Percentiles rank a stretch among this genome's conserved stretches.
Evolutionary conservation across 1,140 invertebrate species (phyloP).

Genomic region (Drosophila asahinai): DNA sequence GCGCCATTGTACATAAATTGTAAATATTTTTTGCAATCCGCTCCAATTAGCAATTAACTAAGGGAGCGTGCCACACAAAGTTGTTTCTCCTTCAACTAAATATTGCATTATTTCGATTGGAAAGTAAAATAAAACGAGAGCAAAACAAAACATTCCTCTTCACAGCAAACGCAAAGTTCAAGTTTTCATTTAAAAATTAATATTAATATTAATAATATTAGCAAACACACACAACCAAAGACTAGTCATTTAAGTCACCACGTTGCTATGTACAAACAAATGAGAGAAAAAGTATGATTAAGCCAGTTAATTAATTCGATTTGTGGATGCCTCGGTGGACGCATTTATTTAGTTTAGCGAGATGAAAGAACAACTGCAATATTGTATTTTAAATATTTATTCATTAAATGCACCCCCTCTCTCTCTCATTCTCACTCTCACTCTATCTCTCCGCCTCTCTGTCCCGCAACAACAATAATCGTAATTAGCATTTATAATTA

Average conservation of each 20-base stretch:
- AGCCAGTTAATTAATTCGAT: constrained; percentile 55
- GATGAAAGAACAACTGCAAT: constrained; percentile 70
- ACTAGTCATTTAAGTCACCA: constrained; percentile 79
- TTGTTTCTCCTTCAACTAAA: constrained; percentile 63
- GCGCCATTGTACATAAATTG: constrained; percentile 68
- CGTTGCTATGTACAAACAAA: constrained; percentile 77
- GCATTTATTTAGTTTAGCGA: constrained; percentile 58
- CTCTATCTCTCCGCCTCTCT: constrained; percentile 19
- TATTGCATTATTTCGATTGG: constrained; percentile 37
- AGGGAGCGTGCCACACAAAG: constrained; percentile 54
- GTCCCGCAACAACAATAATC: constrained; percentile 57
- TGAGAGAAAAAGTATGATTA: constrained; percentile 40
- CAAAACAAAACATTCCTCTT: constrained; percentile 68
- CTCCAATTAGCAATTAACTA: constrained; percentile 73
- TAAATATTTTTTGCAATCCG: constrained; percentile 58
- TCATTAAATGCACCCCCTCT: constrained; percentile 63
- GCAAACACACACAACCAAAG: constrained; percentile 69
- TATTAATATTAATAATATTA: constrained; percentile 20
- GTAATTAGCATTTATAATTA: constrained; percentile 74
- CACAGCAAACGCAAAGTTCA: constrained; percentile 67
- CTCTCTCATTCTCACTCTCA: constrained; percentile 19
- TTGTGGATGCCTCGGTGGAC: constrained; percentile 27
- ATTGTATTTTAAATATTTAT: constrained; percentile 84
- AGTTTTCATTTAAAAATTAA: constrained; percentile 60
- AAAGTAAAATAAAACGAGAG: constrained; percentile 10